Evolutionary conservation across 2,113 vertebrate genomes (phyloP).

Genomic region (Thalassarche chlororhynchos): DNA sequence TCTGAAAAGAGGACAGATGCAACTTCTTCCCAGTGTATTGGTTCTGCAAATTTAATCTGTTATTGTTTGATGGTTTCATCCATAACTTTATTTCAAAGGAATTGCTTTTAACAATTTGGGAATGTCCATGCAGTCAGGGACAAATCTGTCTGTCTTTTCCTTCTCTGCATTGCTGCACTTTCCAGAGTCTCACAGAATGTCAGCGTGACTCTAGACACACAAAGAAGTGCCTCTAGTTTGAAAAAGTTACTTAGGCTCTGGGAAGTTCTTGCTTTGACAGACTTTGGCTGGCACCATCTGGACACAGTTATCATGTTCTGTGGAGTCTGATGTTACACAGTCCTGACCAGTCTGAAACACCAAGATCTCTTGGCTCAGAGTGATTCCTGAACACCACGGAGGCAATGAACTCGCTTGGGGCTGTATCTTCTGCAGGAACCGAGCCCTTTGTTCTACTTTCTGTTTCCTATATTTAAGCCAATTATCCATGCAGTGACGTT

Average conservation of each 20-base stretch:
- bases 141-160: neutral
- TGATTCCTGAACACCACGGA: neutral
- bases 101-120: neutral
- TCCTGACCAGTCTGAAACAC: neutral
- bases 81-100: neutral
- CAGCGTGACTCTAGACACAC: neutral
- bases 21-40: neutral
- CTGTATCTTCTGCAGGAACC: neutral
- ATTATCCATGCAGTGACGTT: neutral
- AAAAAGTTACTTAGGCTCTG: neutral
- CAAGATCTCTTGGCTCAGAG: neutral
- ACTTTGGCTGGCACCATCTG: neutral
- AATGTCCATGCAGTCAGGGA: neutral
- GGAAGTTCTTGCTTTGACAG: neutral
- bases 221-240: neutral
- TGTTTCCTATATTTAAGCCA: neutral
- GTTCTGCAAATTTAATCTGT: neutral
- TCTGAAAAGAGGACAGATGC: neutral
- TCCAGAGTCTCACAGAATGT: neutral
- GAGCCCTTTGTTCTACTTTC: neutral
- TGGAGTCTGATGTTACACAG: neutral
- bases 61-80: neutral
- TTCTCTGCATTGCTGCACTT: neutral
- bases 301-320: neutral
- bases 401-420: neutral